A percentile compares a stretch with the other conserved stretches of the same genome.
phyloP scores from a whole-genome alignment of 1,140 invertebrate genomes.

The Andricus grossulariae region DNA sequence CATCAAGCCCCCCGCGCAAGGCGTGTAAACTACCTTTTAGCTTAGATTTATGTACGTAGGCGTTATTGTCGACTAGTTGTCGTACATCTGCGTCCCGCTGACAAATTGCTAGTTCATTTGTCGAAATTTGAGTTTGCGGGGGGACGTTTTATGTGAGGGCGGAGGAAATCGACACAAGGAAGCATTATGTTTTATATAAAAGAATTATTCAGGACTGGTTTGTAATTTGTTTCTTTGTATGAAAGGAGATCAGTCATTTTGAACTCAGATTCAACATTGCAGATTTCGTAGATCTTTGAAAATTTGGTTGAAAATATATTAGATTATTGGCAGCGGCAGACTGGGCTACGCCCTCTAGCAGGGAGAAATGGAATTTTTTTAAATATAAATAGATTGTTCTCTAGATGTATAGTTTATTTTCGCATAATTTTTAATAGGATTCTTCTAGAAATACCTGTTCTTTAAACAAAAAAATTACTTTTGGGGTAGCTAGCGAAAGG shows the following conservation, averaged over 20 bases:
- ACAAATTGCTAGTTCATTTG: slow-evolving; percentile 44
- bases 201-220: not conserved
- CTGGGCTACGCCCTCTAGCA: no score
- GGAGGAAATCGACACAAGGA: not conserved
- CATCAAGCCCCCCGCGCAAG: slow-evolving; percentile 33
- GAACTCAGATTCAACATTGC: not conserved
- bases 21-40: slow-evolving; percentile 41
- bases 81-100: slow-evolving; percentile 49
- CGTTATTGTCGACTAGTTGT: slow-evolving; percentile 43
- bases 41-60: slow-evolving; percentile 46
- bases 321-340: no score
- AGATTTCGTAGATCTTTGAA: not conserved
- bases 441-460: no score
- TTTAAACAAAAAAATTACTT: no score
- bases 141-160: slow-evolving; percentile 21
- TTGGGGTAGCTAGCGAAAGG: no score
- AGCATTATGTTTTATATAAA: not conserved
- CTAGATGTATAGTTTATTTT: no score
- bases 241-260: not conserved
- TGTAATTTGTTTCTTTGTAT: not conserved
- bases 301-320: no score
- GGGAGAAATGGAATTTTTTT: no score
- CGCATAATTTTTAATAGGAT: no score
- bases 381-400: no score
- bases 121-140: slow-evolving; percentile 33